Percentiles rank a stretch among this genome's conserved stretches.
Evolutionary conservation across 2,113 vertebrate genomes (phyloP).

Genomic region (Saccopteryx leptura): DNA sequence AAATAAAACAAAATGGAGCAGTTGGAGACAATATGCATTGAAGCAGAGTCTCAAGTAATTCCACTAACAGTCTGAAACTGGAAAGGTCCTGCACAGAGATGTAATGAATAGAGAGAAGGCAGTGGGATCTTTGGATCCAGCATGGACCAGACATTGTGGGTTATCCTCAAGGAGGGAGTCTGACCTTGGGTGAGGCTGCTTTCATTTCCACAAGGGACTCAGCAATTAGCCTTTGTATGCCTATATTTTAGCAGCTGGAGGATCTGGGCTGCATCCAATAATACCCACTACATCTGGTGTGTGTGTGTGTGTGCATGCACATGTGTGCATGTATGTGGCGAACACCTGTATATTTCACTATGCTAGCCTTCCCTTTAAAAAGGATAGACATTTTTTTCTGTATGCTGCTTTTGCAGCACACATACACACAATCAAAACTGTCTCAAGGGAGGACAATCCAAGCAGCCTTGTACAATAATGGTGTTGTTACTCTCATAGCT

Average conservation of each 20-base stretch:
- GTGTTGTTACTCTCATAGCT: not conserved
- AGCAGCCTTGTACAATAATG: constrained; percentile 26
- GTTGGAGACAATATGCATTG: not conserved
- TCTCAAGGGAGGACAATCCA: constrained; percentile 63
- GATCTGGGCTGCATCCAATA: not conserved
- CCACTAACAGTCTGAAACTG: not conserved
- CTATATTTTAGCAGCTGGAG: not conserved
- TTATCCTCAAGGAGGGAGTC: not conserved
- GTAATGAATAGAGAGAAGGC: not conserved
- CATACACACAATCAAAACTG: constrained; percentile 6
- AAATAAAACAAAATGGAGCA: not conserved
- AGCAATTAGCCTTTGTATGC: not conserved
- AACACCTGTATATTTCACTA: not conserved
- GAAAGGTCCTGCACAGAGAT: not conserved
- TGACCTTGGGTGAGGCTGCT: not conserved
- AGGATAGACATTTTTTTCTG: not conserved
- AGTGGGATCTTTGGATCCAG: not conserved
- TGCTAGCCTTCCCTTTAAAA: not conserved
- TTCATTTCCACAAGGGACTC: not conserved
- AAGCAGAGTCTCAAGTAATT: not conserved
- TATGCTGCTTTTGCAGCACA: not conserved
- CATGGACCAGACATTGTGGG: not conserved
- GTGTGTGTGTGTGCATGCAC: not conserved
- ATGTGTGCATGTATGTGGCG: not conserved
- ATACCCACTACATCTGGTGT: not conserved